Conservation (phyloP, 2,888 invertebrate species). For the Prionchulus punctatus region DNA sequence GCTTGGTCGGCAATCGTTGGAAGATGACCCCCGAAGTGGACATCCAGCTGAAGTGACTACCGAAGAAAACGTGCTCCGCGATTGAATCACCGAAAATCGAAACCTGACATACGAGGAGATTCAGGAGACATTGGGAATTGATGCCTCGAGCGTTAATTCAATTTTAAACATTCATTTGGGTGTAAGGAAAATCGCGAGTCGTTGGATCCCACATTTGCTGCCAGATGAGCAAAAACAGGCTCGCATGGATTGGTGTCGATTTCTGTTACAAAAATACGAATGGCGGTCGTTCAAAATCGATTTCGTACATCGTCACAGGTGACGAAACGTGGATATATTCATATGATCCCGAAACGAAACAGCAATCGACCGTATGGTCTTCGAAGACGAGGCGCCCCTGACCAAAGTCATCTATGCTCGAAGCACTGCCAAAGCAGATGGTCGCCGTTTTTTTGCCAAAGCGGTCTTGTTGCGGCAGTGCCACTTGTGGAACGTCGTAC, state of each 20-base stretch:
- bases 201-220: background rate
- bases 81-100: background rate
- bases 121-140: background rate
- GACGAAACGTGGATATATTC: background rate
- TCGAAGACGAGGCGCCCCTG: no score
- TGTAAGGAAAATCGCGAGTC: background rate
- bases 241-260: background rate
- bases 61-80: background rate
- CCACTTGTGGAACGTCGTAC: background rate
- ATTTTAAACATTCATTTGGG: background rate
- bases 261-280: background rate
- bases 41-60: background rate
- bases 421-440: background rate
- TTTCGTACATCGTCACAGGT: background rate
- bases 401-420: background rate
- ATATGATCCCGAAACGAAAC: background rate
- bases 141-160: background rate
- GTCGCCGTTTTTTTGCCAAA: background rate
- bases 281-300: no score
- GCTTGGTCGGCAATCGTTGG: background rate
- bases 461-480: background rate
- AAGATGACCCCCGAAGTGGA: background rate
- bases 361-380: constrained; percentile 1
- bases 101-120: background rate
- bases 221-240: background rate